Base-by-base conservation (phyloP, 1,140 invertebrate genomes). In the Aleiodes sp. region DNA sequence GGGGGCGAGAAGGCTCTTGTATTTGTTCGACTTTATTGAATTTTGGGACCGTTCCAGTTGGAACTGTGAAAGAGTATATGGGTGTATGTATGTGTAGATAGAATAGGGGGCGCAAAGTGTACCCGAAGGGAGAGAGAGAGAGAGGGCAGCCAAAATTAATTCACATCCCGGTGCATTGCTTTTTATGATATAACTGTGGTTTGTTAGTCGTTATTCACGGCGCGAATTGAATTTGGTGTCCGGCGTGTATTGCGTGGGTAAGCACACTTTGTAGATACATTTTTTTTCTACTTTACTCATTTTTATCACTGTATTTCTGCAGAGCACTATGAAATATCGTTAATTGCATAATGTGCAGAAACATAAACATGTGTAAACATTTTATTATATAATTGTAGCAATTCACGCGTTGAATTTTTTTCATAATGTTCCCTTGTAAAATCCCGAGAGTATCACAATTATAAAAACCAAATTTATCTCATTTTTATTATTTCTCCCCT, bases 111-210 rank as follows among this genome's bases (percentile, higher is more conserved):
- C 24, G 64, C 70, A 46, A 29, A 28, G 6, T 46, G 2, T 16
- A 46, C 41, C 41, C 41, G 9, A 19, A 67, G 70, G 72, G 64
- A 70, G 59, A 19, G 41, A 67, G 70, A 72, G 64, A 70, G 59
- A 65, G 74, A 76, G 76, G 78, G 74, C 71, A 79, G 80, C 75
- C 76, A 76, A 79, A 86, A 86, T 86, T 85, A 84, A 86, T 86
- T 85, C 83, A 80, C 83, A 78, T 81, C 80, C 80, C 76, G 79
- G 76, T 84, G 83, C 80, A 84, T 83, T 80, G 82, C 83, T 85
- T 85, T 85, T 86, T 85, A 84, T 78, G 77, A 83, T 84, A 85
- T 85, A 85, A 86, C 83, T 85, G 82, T 80, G 83, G 84, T 85
- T 86, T 84, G 84, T 86, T 86, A 86, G 84, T 78, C 83, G 82